Evolutionary conservation across 2,888 invertebrate genomes (phyloP).

Genomic region (Xestia rhomboidea): DNA sequence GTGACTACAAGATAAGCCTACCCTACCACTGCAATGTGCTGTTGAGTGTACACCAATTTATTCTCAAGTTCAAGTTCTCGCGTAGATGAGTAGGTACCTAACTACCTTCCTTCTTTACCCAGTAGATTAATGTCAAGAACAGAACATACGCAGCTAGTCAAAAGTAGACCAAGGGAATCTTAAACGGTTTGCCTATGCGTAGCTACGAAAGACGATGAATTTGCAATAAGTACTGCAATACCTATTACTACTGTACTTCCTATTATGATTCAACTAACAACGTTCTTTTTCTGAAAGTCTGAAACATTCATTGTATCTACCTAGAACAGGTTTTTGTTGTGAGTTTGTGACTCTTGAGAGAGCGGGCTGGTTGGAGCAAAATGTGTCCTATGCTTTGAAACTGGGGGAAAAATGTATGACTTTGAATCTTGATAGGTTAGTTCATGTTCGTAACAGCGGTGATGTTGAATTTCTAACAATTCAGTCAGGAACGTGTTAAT

Average conservation of each 20-base stretch:
- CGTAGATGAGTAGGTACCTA: background rate
- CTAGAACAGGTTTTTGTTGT: background rate
- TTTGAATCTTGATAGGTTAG: background rate
- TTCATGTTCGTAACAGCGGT: background rate
- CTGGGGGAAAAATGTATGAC: background rate
- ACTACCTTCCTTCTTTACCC: background rate
- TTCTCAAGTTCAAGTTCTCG: conserved; percentile 36
- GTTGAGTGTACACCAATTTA: conserved; percentile 7
- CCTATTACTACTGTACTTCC: conserved; percentile 3
- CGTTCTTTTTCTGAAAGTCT: background rate
- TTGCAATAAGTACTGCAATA: background rate
- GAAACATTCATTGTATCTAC: background rate
- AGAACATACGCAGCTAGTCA: conserved; percentile 14
- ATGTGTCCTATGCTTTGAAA: background rate
- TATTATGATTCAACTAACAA: background rate
- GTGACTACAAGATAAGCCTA: conserved; percentile 25
- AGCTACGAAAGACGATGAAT: background rate
- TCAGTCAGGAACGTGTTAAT: background rate
- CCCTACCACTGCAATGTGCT: background rate
- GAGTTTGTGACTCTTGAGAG: background rate
- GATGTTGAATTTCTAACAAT: background rate
- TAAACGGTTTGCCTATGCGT: background rate
- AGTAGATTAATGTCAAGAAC: conserved; percentile 44
- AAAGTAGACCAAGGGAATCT: conserved; percentile 47
- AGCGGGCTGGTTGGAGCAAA: background rate